Evolutionary conservation across 2,113 vertebrate species (phyloP).

Genomic region (Gadus macrocephalus): DNA sequence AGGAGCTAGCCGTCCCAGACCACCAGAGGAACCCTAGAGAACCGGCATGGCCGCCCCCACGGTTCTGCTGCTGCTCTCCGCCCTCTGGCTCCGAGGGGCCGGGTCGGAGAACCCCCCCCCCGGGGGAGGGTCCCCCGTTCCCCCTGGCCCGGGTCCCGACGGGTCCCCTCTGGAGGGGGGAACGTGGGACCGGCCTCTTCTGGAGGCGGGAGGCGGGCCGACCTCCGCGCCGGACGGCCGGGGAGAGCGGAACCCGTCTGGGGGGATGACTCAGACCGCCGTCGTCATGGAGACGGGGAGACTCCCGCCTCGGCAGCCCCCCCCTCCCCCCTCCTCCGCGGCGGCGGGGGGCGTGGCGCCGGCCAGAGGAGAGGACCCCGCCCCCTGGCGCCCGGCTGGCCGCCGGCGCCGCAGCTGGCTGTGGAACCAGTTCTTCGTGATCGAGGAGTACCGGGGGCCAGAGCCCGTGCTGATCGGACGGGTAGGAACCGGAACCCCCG

Average conservation of each 20-base stretch:
- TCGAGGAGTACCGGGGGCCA: constrained; percentile 88
- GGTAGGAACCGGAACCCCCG: constrained; percentile 63
- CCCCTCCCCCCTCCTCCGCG: constrained; percentile 6
- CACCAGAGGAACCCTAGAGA: no score
- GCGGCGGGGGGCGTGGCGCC: background rate
- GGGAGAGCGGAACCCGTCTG: constrained; percentile 13
- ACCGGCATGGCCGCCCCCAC: no score
- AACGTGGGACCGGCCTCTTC: constrained; percentile 5
- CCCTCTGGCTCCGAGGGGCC: no score
- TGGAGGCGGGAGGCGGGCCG: constrained; percentile 8
- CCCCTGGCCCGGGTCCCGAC: constrained; percentile 15
- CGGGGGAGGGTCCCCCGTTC: no score
- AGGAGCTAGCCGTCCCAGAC: no score
- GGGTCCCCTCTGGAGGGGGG: constrained; percentile 4
- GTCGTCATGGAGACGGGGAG: background rate
- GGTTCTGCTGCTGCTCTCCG: no score
- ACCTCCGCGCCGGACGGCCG: constrained; percentile 11
- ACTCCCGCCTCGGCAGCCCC: constrained; percentile 3
- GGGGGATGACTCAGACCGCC: constrained; percentile 11
- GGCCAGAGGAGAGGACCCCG: constrained; percentile 2
- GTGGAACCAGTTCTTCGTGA: constrained; percentile 95
- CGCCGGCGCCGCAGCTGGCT: constrained; percentile 81
- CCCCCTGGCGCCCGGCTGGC: background rate
- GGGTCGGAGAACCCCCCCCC: no score
- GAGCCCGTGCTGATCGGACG: constrained; percentile 89